Percentiles rank a stretch among this genome's conserved stretches.
These are phyloP conservation scores for Eupithecia dodoneata DNA, from an alignment of 2,888 invertebrate genomes.

Conservation along the genomic window DNA sequence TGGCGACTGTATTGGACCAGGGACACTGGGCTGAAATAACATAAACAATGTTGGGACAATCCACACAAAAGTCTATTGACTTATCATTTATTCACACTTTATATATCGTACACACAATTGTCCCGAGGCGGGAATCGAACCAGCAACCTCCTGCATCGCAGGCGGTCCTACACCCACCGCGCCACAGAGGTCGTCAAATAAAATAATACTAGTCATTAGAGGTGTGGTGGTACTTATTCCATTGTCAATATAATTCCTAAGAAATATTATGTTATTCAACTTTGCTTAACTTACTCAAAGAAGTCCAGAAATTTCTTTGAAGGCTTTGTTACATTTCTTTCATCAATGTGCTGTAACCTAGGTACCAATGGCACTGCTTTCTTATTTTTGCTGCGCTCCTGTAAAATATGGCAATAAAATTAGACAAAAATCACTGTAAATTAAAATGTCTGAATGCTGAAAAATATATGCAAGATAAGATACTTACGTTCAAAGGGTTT, in stretches of 20 bases:
- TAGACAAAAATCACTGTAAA: neutral
- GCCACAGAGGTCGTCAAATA: neutral
- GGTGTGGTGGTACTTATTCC: neutral
- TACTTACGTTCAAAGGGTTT: constrained; percentile 58
- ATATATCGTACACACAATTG: too few relatives aligned
- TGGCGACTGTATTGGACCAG: constrained; percentile 62
- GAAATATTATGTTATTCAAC: neutral
- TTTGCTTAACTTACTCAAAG: constrained; percentile 63
- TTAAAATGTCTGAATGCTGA: too few relatives aligned
- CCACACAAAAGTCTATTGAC: too few relatives aligned
- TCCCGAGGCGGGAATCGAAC: too few relatives aligned
- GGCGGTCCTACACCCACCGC: too few relatives aligned
- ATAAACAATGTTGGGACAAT: too few relatives aligned
- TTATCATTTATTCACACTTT: too few relatives aligned
- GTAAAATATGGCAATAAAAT: neutral
- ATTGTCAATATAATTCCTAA: neutral
- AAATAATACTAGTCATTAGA: neutral
- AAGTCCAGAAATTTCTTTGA: constrained; percentile 71
- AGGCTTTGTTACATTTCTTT: constrained; percentile 53
- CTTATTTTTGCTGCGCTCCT: constrained; percentile 63
- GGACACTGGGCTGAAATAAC: constrained; percentile 58
- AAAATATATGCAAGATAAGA: too few relatives aligned
- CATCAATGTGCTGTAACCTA: constrained; percentile 62
- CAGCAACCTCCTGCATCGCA: too few relatives aligned
- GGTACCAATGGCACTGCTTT: constrained; percentile 71